Base-by-base conservation (phyloP, 1,140 invertebrate genomes). In the Penaeus japonicus region DNA sequence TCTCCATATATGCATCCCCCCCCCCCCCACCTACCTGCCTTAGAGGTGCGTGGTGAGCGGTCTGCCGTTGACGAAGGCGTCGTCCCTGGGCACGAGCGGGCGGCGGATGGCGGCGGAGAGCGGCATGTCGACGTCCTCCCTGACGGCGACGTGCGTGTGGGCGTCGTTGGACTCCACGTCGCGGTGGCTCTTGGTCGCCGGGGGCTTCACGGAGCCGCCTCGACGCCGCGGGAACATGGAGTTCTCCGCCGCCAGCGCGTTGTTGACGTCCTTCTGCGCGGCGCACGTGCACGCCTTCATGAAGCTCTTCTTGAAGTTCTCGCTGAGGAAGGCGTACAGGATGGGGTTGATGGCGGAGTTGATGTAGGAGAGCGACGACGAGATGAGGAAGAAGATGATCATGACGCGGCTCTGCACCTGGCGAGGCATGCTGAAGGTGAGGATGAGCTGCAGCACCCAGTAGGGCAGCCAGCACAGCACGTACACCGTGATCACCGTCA, bases 321-420 rank as follows among this genome's bases (percentile, higher is more conserved):
- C 83, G 83, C 83, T 84, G 83, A 84, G 83, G 83, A 84, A 84
- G 65, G 83, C 83, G 39, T 84, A 84, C n/a, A 84, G 65, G 83
- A 84, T 84, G 65, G 83, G 83, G 83, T 84, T 84, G 83, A 84
- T 84, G 83, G 83, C 83, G 10, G 83, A 84, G 83, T 84, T 84
- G 65, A 84, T 84, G 65, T 84, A 84, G 24, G 83, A 84, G n/a
- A 84, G 83, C 17, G 83, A 84, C 32, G 83, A 84, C 35, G 83
- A 84, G 12, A 84, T 53, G 22, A 84, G 65, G 47, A 84, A 84
- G 39, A 84, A 73, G n/a, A 84, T 84, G 62, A 84, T 73, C 83
- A 84, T 84, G 83, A 75, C 65, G 35, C 83, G 83, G 32, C 83
- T 84, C 65, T 84, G 83, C 65, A 84, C 83, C 65, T 84, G 83